Evolutionary conservation across 2,888 invertebrate genomes (phyloP).

Genomic region (Marronus borbonicus): DNA sequence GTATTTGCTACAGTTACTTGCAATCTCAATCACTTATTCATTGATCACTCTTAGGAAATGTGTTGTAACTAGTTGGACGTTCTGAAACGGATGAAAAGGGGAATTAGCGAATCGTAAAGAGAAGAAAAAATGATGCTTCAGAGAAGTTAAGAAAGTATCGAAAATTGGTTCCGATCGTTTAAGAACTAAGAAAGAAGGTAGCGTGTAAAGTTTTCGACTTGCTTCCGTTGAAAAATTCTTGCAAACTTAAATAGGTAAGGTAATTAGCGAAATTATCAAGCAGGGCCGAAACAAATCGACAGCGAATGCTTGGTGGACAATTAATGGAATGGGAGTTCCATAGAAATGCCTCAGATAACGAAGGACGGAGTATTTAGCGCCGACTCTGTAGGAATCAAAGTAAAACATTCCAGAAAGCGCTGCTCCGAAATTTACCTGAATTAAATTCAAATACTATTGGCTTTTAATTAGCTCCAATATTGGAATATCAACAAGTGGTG

Average conservation of each 20-base stretch:
- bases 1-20: too few species aligned
- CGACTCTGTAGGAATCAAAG: not conserved
- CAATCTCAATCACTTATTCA: not conserved
- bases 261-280: slow-evolving; percentile 26
- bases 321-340: not conserved
- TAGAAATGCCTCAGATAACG: not conserved
- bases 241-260: slow-evolving; percentile 18
- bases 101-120: slow-evolving; percentile 13
- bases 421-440: not conserved
- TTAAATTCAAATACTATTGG: slow-evolving; percentile 15
- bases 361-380: not conserved
- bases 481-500: not conserved
- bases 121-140: not conserved
- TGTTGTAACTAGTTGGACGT: not conserved
- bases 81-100: not conserved
- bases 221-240: slow-evolving; percentile 8
- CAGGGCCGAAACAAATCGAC: not conserved
- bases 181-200: not conserved
- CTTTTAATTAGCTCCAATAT: not conserved
- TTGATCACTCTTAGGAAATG: not conserved
- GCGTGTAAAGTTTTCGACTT: not conserved
- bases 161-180: not conserved
- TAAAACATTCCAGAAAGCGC: not conserved
- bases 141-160: not conserved
- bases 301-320: not conserved